phyloP scores from a whole-genome alignment of 2,888 invertebrate species.

The Pseudococcus viburni region DNA sequence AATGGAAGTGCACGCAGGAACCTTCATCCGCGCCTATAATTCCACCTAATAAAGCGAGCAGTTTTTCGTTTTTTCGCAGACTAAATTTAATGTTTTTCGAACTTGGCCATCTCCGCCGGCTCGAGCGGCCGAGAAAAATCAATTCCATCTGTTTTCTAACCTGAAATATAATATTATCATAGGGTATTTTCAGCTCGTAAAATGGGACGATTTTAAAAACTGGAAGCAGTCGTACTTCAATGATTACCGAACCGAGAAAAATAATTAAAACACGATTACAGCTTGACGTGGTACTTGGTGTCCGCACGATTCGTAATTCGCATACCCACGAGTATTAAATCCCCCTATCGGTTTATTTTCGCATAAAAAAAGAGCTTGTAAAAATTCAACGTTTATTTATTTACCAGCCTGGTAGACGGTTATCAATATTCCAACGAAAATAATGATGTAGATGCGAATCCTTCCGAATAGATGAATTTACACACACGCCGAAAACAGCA shows the following conservation, averaged over 20 bases:
- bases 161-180: constrained; percentile 1
- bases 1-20: neutral
- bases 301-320: neutral
- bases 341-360: neutral
- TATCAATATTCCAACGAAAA: too few species aligned
- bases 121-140: neutral
- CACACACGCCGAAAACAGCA: too few species aligned
- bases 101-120: neutral
- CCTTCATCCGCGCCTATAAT: neutral
- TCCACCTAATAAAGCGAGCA: neutral
- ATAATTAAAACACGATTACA: neutral
- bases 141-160: neutral
- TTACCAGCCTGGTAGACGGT: too few species aligned
- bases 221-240: neutral
- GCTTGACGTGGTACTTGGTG: neutral
- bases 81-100: constrained; percentile 14
- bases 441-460: too few species aligned
- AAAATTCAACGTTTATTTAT: too few species aligned
- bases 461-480: too few species aligned
- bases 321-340: neutral
- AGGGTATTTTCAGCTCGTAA: neutral
- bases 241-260: neutral
- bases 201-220: neutral
- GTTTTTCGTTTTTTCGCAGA: constrained; percentile 1
- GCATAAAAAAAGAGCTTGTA: too few species aligned